A percentile compares a stretch with the other conserved stretches of the same genome.
These are phyloP conservation scores for Eupeodes luniger DNA, from an alignment of 2,888 invertebrate species.

Conservation along the genomic window DNA sequence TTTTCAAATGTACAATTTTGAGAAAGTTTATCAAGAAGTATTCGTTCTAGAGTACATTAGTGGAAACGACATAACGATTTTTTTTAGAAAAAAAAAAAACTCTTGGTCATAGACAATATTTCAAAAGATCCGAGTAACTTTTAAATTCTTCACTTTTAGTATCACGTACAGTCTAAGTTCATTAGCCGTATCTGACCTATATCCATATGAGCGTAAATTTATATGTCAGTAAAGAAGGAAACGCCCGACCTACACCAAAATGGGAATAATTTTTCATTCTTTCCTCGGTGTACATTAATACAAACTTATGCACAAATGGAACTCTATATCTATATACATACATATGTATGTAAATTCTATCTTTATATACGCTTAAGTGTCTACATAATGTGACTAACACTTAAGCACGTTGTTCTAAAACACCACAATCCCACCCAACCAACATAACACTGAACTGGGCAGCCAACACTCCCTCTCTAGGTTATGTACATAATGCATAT, in stretches of 20 bases:
- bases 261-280: conserved; percentile 33
- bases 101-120: no score
- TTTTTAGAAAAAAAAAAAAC: no score
- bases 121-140: no score
- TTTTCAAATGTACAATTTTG: no score
- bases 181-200: conserved; percentile 46
- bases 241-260: conserved; percentile 21
- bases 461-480: background rate
- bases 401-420: conserved; percentile 60
- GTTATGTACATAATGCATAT: background rate
- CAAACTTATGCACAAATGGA: conserved; percentile 34
- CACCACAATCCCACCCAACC: conserved; percentile 22
- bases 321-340: no score
- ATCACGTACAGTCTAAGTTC: conserved; percentile 26
- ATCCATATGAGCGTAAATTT: background rate
- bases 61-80: no score
- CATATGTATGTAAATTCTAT: background rate
- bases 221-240: conserved; percentile 42
- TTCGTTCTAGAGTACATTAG: no score
- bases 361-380: conserved; percentile 39
- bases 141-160: background rate
- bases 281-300: background rate
- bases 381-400: conserved; percentile 57
- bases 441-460: background rate
- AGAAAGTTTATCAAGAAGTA: no score